A percentile compares a stretch with the other conserved stretches of the same genome.
These are phyloP conservation scores for Drosophila pseudoananassae DNA, from an alignment of 1,140 invertebrate genomes.

Conservation along the genomic window DNA sequence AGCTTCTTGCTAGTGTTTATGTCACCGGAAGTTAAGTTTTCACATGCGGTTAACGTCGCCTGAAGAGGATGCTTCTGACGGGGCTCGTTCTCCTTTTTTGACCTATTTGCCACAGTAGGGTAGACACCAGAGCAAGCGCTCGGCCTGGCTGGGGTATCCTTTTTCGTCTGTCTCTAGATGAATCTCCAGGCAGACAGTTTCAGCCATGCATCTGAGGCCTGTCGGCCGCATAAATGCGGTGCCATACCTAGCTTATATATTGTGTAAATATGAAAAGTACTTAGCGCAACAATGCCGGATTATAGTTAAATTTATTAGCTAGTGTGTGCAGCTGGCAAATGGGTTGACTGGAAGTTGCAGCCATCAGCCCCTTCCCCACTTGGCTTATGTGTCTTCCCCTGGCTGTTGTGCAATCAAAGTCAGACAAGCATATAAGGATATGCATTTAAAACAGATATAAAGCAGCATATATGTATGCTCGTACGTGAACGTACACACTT, in stretches of 20 bases:
- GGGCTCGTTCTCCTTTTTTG: constrained; percentile 40
- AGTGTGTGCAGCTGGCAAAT: constrained; percentile 55
- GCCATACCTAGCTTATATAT: constrained; percentile 50
- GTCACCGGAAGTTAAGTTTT: constrained; percentile 82
- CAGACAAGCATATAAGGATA: constrained; percentile 3
- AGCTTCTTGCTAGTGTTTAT: constrained; percentile 79
- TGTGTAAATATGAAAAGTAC: constrained; percentile 81
- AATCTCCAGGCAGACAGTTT: constrained; percentile 27
- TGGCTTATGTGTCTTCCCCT: background rate
- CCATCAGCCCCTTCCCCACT: background rate
- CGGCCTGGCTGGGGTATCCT: constrained; percentile 12
- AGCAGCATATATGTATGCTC: background rate
- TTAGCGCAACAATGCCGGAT: constrained; percentile 81
- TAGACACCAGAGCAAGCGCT: constrained; percentile 15
- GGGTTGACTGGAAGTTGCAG: constrained; percentile 24
- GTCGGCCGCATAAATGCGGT: constrained; percentile 40
- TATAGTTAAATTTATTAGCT: constrained; percentile 81
- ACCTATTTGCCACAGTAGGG: constrained; percentile 60
- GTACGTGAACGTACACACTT: background rate
- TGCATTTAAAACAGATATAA: background rate
- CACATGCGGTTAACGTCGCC: constrained; percentile 80
- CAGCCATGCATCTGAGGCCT: constrained; percentile 71
- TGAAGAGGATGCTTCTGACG: constrained; percentile 35
- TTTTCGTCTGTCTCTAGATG: constrained; percentile 18
- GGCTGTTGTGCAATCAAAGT: constrained; percentile 24